phyloP scores from a whole-genome alignment of 2,113 vertebrate genomes.

The Bagarius yarrelli region DNA sequence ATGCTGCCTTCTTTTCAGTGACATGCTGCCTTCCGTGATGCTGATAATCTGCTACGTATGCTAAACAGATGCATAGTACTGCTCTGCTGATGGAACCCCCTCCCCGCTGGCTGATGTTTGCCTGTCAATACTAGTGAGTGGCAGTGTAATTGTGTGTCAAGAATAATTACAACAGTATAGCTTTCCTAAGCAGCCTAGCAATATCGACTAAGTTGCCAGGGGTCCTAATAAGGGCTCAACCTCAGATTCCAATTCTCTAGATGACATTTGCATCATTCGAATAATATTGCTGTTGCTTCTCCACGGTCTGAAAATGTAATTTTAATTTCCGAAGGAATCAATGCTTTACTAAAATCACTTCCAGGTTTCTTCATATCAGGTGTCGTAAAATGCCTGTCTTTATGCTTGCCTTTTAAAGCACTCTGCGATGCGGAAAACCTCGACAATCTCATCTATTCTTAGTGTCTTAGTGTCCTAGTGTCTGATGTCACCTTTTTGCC shows the following conservation, averaged over 20 bases:
- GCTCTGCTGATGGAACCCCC: slow-evolving; percentile 44
- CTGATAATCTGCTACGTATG: slow-evolving; percentile 18
- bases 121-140: slow-evolving; percentile 47
- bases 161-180: slow-evolving; percentile 35
- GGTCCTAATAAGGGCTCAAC: slow-evolving; percentile 13
- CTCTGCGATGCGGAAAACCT: slow-evolving; percentile 22
- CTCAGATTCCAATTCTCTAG: background rate
- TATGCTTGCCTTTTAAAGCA: slow-evolving; percentile 14
- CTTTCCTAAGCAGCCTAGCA: slow-evolving; percentile 22
- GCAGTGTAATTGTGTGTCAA: slow-evolving; percentile 56
- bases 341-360: slow-evolving; percentile 15
- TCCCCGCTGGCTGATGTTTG: background rate
- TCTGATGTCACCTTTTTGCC: slow-evolving; percentile 29
- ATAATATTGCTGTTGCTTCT: slow-evolving; percentile 11
- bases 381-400: background rate
- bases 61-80: slow-evolving; percentile 43
- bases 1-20: background rate
- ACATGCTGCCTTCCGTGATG: slow-evolving; percentile 1
- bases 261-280: slow-evolving; percentile 33
- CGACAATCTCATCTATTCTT: slow-evolving; percentile 5
- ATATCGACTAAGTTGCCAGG: slow-evolving; percentile 44
- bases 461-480: slow-evolving; percentile 22
- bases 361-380: slow-evolving; percentile 5
- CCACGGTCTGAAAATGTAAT: slow-evolving; percentile 2
- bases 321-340: slow-evolving; percentile 29